Evolutionary conservation across 2,888 invertebrate genomes (phyloP).

Genomic region (Chrysodeixis includens): DNA sequence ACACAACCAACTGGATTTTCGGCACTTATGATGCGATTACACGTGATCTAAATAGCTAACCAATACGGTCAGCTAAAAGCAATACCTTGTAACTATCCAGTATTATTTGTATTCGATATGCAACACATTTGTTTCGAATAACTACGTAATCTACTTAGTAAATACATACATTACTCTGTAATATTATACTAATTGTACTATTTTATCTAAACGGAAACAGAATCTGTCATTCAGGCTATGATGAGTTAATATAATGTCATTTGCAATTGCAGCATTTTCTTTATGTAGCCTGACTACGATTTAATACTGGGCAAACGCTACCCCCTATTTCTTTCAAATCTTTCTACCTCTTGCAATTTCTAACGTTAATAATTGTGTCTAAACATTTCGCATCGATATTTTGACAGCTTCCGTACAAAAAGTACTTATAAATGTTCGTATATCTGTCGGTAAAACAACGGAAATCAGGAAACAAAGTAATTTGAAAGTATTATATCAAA

Average conservation of each 20-base stretch:
- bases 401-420: too few species aligned
- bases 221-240: background rate
- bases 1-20: conserved; percentile 37
- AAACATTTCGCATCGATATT: too few species aligned
- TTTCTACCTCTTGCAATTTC: too few species aligned
- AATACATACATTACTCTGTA: background rate
- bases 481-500: conserved; percentile 36
- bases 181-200: background rate
- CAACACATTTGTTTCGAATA: background rate
- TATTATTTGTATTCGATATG: background rate
- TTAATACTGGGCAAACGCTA: too few species aligned
- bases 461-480: background rate
- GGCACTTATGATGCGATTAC: conserved; percentile 24
- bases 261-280: too few species aligned
- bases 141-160: background rate
- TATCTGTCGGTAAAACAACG: background rate
- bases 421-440: too few species aligned
- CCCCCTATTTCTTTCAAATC: too few species aligned
- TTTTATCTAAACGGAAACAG: conserved; percentile 2
- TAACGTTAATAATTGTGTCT: too few species aligned
- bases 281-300: too few species aligned
- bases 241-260: background rate
- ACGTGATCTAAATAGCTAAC: conserved; percentile 10
- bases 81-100: background rate
- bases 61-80: background rate